A percentile compares a stretch with the other conserved stretches of the same genome.
Evolutionary conservation across 2,888 invertebrate species (phyloP).

Genomic region (Sympetrum striolatum): DNA sequence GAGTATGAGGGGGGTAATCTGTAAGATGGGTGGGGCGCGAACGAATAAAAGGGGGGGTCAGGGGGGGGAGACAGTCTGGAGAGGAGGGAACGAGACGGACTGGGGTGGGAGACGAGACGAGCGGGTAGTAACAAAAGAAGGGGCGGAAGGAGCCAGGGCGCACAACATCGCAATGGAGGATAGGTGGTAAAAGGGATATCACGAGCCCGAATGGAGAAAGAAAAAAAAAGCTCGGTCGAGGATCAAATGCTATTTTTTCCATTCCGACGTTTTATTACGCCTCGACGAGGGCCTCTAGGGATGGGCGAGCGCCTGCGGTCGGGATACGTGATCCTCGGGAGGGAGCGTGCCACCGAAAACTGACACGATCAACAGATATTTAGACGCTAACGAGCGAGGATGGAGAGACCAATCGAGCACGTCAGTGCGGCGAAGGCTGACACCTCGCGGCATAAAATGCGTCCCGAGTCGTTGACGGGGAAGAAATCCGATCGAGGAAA

Average conservation of each 20-base stretch:
- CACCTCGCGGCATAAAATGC: not conserved
- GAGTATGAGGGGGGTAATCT: not conserved
- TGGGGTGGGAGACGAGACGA: not conserved
- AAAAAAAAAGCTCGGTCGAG: not conserved
- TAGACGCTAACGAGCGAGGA: not conserved
- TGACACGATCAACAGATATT: not conserved
- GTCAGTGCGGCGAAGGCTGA: not conserved
- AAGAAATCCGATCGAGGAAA: not conserved
- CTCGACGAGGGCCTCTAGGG: not conserved
- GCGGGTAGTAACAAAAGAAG: not conserved
- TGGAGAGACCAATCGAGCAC: not conserved
- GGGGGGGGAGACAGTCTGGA: slow-evolving; percentile 13
- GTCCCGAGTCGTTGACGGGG: not conserved
- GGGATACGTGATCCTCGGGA: not conserved
- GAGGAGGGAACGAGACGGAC: not conserved
- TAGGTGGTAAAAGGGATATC: not conserved
- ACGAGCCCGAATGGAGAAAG: not conserved
- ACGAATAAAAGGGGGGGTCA: not conserved
- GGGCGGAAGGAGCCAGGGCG: not conserved
- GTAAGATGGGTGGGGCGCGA: not conserved
- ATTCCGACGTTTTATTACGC: not conserved
- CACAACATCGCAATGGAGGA: not conserved
- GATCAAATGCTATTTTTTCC: not conserved
- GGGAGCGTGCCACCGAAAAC: not conserved
- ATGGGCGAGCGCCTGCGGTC: not conserved